These are phyloP conservation scores for Epistrophe eligans DNA, from an alignment of 2,888 invertebrate species.

Conservation along the genomic window DNA sequence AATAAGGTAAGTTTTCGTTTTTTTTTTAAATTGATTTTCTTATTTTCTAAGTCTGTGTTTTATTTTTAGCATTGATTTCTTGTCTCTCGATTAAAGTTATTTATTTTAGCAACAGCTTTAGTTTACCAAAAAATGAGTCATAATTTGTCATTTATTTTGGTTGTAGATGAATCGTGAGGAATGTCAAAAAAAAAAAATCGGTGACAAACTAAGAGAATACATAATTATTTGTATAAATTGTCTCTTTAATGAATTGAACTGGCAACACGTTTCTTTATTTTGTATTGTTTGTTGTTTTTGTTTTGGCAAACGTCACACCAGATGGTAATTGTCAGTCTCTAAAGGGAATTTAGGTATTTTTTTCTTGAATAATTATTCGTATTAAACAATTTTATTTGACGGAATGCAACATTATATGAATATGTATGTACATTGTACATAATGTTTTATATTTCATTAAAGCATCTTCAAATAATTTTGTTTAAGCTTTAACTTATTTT, in stretches of 20 bases:
- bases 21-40: background rate
- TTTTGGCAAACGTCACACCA: constrained; percentile 51
- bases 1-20: constrained; percentile 89
- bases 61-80: constrained; percentile 55
- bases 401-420: constrained; percentile 26
- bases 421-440: too few relatives aligned
- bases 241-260: constrained; percentile 41
- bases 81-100: constrained; percentile 35
- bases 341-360: constrained; percentile 30
- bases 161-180: constrained; percentile 45
- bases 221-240: constrained; percentile 62
- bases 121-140: constrained; percentile 59
- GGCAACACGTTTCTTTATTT: constrained; percentile 31
- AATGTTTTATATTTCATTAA: background rate
- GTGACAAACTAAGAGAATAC: constrained; percentile 55
- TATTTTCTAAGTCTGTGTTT: constrained; percentile 37
- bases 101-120: constrained; percentile 33
- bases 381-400: background rate
- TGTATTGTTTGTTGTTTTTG: background rate
- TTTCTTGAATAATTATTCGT: background rate
- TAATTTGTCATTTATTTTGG: constrained; percentile 22
- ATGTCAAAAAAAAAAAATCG: constrained; percentile 40
- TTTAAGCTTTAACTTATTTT: too few relatives aligned
- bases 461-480: background rate
- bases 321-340: constrained; percentile 53